phyloP scores from a whole-genome alignment of 2,113 vertebrate genomes.

The Varanus komodoensis region DNA sequence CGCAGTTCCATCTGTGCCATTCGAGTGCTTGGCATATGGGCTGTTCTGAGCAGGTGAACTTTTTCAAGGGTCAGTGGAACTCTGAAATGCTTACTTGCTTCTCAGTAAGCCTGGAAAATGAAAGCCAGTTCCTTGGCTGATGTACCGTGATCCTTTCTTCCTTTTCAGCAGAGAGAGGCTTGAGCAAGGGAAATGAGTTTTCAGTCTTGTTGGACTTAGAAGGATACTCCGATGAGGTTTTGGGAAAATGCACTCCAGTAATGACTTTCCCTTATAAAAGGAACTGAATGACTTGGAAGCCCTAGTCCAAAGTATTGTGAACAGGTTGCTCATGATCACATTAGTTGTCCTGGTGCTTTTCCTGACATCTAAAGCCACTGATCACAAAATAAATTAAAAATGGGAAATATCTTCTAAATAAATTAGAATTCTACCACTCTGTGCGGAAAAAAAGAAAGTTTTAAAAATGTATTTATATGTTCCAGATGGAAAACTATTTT shows the following conservation, averaged over 20 bases:
- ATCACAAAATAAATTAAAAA: background rate
- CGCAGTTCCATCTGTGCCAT: background rate
- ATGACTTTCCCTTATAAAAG: background rate
- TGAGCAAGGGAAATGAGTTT: background rate
- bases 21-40: background rate
- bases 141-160: background rate
- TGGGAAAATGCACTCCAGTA: background rate
- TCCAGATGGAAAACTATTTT: background rate
- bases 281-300: background rate
- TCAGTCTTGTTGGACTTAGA: background rate
- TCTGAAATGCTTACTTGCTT: background rate
- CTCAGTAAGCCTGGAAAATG: background rate
- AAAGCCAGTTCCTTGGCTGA: background rate
- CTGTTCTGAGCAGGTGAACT: background rate
- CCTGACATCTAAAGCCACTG: background rate
- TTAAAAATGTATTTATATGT: background rate
- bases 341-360: background rate
- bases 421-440: background rate
- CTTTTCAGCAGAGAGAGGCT: background rate
- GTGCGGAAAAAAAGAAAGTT: background rate
- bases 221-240: conserved; percentile 6
- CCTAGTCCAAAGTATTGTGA: background rate
- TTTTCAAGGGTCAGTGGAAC: background rate
- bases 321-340: background rate
- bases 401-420: background rate